Base-by-base conservation (phyloP, 1,140 invertebrate genomes). In the Pectinophora gossypiella region DNA sequence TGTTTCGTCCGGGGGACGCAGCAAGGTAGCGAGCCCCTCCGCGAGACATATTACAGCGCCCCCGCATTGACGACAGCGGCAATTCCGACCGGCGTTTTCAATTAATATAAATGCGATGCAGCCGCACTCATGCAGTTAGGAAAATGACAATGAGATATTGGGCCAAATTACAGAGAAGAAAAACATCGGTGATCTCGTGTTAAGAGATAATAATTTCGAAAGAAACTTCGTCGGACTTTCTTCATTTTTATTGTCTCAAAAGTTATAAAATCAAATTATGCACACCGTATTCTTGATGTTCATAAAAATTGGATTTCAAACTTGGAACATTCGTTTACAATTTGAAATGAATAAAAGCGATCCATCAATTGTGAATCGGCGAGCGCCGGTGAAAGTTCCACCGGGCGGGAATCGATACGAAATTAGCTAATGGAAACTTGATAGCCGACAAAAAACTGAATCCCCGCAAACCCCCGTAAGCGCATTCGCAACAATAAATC, bases 391-490 rank as follows among this genome's bases (percentile, higher is more conserved):
- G 64, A 61, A 75, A 70, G 64, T 73, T 78, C 68, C 69, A 71
- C 76, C 68, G 69, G 61, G 59, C 57, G 59, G 62, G 54, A 64
- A 84, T 82, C 80, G 78, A 84, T 84, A 74, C 66, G 71, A 80
- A 82, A 84, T 84, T 84, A 84, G 79, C 76, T 85, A 85, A 85
- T 85, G 82, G 79, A 83, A 85, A 82, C 74, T 82, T 85, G 82
- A 85, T 83, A 81, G 77, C 67, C 61, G 50, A 70, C 75, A 82
- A 85, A 84, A 84, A 82, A 78, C 64, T 54, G 68, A 74, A 75
- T 72, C 76, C 77, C 68, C 66, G 54, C 68, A 73, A 75, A 65
- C 68, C 68, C 67, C 71, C 60, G 70, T 68, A 68, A 78, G 71
- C 69, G 69, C 75, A 70, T 76, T 79, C 64, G 80, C 72, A 75